Evolutionary conservation across 2,888 invertebrate genomes (phyloP), one percentile per base, ranked within the genome.

Genomic region (Corythucha ciliata): DNA sequence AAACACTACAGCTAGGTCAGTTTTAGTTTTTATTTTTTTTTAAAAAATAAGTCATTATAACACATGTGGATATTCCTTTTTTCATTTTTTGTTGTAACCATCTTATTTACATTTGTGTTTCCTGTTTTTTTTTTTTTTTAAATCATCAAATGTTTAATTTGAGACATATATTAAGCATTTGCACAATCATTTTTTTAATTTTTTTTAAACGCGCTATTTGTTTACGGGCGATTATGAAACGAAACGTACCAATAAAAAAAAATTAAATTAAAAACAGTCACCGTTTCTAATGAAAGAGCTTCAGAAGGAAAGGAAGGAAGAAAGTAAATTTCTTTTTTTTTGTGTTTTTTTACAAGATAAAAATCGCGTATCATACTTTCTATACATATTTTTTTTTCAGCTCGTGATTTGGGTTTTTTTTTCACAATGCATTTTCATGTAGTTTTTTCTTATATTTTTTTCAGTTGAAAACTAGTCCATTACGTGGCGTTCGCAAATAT

Each of bases 101-200:
- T 56, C 59, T 62, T 63, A 63, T 63, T 59, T 63, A 63, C 62
- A 63, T 58, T 61, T 61, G 61, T 62, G 61, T 61, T 29, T 29
- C 29, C n/a, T 29, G 29, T 29, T 29, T 29, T 8, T 29, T 29
- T 29, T 29, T 8, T 29, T 29, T 29, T 29, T n/a, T n/a, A 10
- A 8, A 10, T 29, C 29, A 29, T 29, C n/a, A 10, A 44, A 59
- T 60, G 60, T 59, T 59, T 62, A 62, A 40, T 33, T 62, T 61
- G 61, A 62, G 61, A 62, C 62, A 62, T 63, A 63, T 63, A 63
- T 62, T 62, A 63, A 63, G 63, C 63, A 62, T 63, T 62, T 63
- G 62, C 63, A 63, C 63, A 63, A 61, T 62, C 61, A 58, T 62
- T 61, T 60, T 55, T 53, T 40, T 32, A 18, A 22, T 49, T 55